phyloP scores from a whole-genome alignment of 2,888 invertebrate species.

The Tetranychus piercei region DNA sequence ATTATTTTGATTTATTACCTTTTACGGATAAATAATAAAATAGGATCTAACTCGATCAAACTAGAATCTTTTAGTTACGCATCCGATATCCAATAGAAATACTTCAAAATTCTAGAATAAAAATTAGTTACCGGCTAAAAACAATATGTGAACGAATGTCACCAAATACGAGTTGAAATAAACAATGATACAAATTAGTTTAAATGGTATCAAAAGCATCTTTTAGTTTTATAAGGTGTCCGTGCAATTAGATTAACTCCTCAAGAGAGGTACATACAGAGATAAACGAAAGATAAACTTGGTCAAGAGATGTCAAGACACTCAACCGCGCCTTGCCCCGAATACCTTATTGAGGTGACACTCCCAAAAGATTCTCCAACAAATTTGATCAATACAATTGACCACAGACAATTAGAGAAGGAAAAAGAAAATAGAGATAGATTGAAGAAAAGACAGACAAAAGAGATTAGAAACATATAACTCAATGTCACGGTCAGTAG shows the following conservation, averaged over 20 bases:
- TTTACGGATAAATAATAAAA: background rate
- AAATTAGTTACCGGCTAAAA: too few relatives aligned
- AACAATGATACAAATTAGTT: background rate
- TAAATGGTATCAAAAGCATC: conserved; percentile 4
- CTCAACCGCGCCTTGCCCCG: background rate
- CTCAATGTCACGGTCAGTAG: background rate
- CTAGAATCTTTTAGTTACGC: background rate
- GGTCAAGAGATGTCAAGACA: background rate
- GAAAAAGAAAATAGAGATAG: conserved; percentile 1
- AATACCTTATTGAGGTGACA: background rate
- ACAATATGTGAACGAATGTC: too few relatives aligned
- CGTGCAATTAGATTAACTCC: conserved; percentile 1
- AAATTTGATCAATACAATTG: background rate
- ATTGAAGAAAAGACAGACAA: conserved; percentile 31
- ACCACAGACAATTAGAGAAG: background rate
- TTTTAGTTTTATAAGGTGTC: conserved; percentile 1
- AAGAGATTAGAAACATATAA: conserved; percentile 36
- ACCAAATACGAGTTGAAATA: background rate
- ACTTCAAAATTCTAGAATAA: too few relatives aligned
- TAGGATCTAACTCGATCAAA: background rate
- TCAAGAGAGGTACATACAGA: background rate
- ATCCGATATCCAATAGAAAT: too few relatives aligned
- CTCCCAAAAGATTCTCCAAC: conserved; percentile 4
- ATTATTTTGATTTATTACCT: background rate
- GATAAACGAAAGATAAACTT: background rate